A percentile compares a stretch with the other conserved stretches of the same genome.
Conservation (phyloP, 1,140 invertebrate species). For the Belonocnema kinseyi region DNA sequence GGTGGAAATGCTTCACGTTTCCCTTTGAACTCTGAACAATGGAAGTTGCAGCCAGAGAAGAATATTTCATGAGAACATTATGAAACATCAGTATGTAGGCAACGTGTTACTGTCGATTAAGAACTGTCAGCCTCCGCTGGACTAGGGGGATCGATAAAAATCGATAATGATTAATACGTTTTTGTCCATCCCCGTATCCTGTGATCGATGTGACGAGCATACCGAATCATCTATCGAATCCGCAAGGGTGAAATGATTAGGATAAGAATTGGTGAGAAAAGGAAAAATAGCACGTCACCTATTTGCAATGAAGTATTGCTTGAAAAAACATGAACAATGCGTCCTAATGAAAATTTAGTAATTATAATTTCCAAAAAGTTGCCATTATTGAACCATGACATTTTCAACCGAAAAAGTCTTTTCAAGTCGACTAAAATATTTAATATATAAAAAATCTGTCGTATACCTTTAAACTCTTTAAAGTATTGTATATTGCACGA, state of each 20-base stretch:
- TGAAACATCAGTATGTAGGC: not conserved
- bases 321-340: too few relatives aligned
- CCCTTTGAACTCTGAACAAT: not conserved
- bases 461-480: not conserved
- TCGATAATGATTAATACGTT: conserved; percentile 18
- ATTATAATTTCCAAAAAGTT: too few relatives aligned
- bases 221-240: conserved; percentile 5
- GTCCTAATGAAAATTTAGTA: too few relatives aligned
- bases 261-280: not conserved
- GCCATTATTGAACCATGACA: too few relatives aligned
- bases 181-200: not conserved
- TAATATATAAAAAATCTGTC: not conserved
- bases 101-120: not conserved
- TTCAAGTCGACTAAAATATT: too few relatives aligned
- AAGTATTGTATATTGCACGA: not conserved
- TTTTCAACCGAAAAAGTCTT: too few relatives aligned
- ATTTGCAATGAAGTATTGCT: not conserved
- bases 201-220: conserved; percentile 15
- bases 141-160: conserved; percentile 12
- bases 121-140: not conserved
- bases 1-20: not conserved
- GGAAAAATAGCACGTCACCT: not conserved
- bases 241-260: not conserved
- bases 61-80: conserved; percentile 7
- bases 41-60: not conserved